Percentiles rank a stretch among this genome's conserved stretches.
Conservation (phyloP, 2,113 vertebrate genomes). For the Scytalopus superciliaris region DNA sequence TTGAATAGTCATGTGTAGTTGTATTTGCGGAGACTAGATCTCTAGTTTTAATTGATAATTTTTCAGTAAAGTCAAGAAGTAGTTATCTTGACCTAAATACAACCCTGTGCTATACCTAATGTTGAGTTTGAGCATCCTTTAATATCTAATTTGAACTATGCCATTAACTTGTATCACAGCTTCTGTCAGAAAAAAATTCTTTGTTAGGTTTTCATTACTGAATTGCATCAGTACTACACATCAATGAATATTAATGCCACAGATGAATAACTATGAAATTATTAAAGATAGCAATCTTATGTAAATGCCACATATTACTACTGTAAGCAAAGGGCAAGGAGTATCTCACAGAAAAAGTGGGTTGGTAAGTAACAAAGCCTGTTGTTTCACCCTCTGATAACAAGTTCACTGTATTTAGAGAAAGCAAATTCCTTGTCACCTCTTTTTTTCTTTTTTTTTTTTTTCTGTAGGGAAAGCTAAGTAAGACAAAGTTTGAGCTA, state of each 20-base stretch:
- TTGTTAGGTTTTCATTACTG: not conserved
- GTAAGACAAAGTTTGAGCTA: not conserved
- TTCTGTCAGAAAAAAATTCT: not conserved
- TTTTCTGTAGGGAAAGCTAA: not conserved
- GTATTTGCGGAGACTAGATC: not conserved
- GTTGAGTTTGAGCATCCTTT: not conserved
- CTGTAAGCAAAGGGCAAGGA: not conserved
- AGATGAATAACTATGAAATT: not conserved
- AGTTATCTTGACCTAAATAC: not conserved
- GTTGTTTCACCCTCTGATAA: not conserved
- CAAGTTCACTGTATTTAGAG: not conserved
- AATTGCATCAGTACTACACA: not conserved
- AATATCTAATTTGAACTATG: not conserved
- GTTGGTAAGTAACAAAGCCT: not conserved
- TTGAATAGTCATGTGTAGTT: not conserved
- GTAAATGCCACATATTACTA: not conserved
- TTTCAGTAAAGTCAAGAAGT: not conserved
- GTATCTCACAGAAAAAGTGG: not conserved
- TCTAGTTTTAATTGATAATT: not conserved
- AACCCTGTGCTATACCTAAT: not conserved
- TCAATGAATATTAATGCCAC: not conserved
- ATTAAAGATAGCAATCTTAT: not conserved
- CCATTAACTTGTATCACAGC: not conserved
- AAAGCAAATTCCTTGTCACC: not conserved
- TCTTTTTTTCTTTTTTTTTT: not conserved